A percentile compares a stretch with the other conserved stretches of the same genome.
Conservation (phyloP, 2,113 vertebrate genomes). For the Dolichotis patagonum region DNA sequence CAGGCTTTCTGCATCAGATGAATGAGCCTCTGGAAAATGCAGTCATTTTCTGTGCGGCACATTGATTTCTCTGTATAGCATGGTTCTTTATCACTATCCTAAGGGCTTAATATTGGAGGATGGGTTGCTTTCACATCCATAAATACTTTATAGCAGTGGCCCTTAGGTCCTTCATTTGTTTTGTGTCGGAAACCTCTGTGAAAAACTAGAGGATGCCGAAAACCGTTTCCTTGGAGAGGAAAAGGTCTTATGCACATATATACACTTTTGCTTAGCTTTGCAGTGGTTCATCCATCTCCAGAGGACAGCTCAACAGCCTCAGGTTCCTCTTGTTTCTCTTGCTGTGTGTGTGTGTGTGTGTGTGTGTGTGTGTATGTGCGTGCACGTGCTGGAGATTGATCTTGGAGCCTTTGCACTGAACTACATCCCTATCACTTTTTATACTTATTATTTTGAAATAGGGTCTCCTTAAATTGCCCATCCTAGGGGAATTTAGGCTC, state of each 20-base stretch:
- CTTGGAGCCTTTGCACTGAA: background rate
- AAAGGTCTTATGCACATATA: fast-evolving
- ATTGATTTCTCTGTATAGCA: background rate
- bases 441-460: background rate
- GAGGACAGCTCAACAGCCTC: background rate
- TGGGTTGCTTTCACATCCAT: background rate
- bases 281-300: background rate
- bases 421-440: background rate
- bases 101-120: background rate
- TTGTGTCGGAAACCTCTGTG: background rate
- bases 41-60: background rate
- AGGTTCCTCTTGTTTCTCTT: background rate
- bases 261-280: background rate
- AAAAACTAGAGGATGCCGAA: background rate
- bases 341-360: background rate
- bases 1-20: background rate
- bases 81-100: background rate
- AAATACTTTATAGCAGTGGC: background rate
- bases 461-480: background rate
- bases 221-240: background rate
- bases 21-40: background rate
- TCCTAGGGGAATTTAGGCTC: background rate
- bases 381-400: background rate
- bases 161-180: conserved; percentile 12
- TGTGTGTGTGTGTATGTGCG: no score